These are phyloP conservation scores for Caenorhabditis inopinata DNA, from an alignment of 1,140 invertebrate species.

Conservation along the genomic window DNA sequence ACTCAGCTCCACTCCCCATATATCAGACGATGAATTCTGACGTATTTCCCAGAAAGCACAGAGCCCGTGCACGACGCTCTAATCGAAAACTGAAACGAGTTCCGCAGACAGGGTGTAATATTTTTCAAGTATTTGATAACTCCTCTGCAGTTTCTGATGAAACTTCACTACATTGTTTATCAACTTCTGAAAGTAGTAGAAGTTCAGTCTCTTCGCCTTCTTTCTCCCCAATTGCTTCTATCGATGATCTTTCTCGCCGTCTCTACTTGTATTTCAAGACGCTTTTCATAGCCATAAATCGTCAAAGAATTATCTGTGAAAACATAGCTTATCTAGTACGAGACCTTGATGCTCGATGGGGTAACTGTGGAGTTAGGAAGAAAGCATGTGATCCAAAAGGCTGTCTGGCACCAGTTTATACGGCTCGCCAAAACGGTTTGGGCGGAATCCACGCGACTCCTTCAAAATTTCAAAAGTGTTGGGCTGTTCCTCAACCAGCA, in stretches of 20 bases:
- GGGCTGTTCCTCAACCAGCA: background rate
- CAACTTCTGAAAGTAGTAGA: background rate
- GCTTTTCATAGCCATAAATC: background rate
- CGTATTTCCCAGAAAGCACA: background rate
- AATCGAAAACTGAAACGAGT: background rate
- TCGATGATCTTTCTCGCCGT: background rate
- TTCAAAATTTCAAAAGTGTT: background rate
- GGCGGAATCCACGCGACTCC: background rate
- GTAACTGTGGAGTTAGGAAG: conserved; percentile 3
- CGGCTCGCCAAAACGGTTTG: background rate
- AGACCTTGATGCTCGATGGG: conserved; percentile 16
- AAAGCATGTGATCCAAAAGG: background rate
- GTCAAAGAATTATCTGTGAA: background rate
- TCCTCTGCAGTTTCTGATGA: background rate
- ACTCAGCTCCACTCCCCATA: background rate
- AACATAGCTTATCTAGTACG: background rate
- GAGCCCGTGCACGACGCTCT: background rate
- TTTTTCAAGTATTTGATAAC: no score
- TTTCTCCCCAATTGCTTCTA: background rate
- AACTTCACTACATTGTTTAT: background rate
- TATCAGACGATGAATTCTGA: background rate
- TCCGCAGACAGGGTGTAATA: background rate
- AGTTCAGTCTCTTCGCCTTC: background rate
- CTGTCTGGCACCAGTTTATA: background rate
- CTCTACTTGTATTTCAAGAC: conserved; percentile 9